Conservation (phyloP, 2,888 invertebrate species). For the Fissipunctia ypsillon region DNA sequence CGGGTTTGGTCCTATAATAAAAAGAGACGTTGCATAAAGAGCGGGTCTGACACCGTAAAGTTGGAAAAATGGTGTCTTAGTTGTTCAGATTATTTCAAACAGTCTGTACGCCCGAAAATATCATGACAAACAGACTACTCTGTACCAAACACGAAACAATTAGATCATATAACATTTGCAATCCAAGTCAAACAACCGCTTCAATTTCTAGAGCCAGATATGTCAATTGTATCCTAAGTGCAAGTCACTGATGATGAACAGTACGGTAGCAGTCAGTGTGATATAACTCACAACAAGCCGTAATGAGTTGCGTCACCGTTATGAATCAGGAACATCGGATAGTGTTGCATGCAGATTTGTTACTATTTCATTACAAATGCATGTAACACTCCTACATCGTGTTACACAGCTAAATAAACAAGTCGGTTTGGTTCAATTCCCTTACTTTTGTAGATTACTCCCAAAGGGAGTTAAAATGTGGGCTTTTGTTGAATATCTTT, state of each 20-base stretch:
- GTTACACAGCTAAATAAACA: slow-evolving; percentile 16
- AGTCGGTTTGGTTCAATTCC: neutral
- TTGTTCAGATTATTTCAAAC: neutral
- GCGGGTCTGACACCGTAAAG: neutral
- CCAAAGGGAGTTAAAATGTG: neutral
- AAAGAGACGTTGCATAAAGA: too few relatives aligned
- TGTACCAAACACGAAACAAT: too few relatives aligned
- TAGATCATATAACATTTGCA: neutral
- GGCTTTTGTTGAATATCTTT: neutral
- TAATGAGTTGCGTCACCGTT: slow-evolving; percentile 66
- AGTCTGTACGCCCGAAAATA: neutral
- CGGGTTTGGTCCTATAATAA: too few relatives aligned
- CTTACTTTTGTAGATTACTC: neutral
- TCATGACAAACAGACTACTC: neutral
- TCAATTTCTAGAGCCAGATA: slow-evolving; percentile 1
- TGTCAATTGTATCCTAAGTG: slow-evolving; percentile 36
- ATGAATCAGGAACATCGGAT: slow-evolving; percentile 63
- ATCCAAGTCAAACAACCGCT: neutral
- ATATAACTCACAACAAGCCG: slow-evolving; percentile 62
- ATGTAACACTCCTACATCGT: slow-evolving; percentile 30
- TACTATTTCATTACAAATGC: slow-evolving; percentile 36
- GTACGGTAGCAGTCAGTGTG: slow-evolving; percentile 34
- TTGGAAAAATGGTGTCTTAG: neutral
- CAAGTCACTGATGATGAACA: slow-evolving; percentile 39
- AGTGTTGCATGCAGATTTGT: slow-evolving; percentile 55